These are phyloP conservation scores for Sminthopsis crassicaudata DNA, from an alignment of 2,113 vertebrate species.

Conservation along the genomic window DNA sequence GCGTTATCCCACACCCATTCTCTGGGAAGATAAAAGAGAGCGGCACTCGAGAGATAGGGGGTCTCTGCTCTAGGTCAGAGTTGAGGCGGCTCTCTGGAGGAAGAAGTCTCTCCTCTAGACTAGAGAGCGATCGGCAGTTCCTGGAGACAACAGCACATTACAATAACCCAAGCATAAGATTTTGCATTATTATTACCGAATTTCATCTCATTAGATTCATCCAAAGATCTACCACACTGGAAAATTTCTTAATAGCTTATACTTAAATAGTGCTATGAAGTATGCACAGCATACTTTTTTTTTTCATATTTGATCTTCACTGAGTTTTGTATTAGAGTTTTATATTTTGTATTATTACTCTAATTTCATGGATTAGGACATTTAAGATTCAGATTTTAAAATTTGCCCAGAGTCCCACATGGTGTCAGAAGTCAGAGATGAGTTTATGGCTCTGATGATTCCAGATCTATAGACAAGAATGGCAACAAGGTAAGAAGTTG, in stretches of 20 bases:
- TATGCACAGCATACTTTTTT: not conserved
- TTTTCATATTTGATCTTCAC: not conserved
- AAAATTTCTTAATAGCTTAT: not conserved
- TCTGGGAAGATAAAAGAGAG: too few relatives aligned
- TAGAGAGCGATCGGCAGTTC: too few relatives aligned
- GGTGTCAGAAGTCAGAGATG: not conserved
- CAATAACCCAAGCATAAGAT: not conserved
- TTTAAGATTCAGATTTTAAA: not conserved
- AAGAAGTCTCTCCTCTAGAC: too few relatives aligned
- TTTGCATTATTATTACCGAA: not conserved
- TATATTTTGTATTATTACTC: not conserved
- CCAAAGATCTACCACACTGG: not conserved
- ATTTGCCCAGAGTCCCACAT: not conserved
- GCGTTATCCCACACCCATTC: too few relatives aligned
- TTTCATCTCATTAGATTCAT: not conserved
- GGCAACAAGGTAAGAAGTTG: not conserved
- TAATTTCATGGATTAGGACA: not conserved
- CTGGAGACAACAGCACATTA: too few relatives aligned
- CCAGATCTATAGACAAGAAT: not conserved
- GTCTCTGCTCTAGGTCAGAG: too few relatives aligned
- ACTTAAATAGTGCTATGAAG: not conserved
- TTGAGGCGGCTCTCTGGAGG: too few relatives aligned
- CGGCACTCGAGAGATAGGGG: too few relatives aligned
- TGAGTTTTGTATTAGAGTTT: not conserved
- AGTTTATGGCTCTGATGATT: not conserved